Evolutionary conservation across 2,113 vertebrate genomes (phyloP), one percentile per base, ranked within the genome.

Genomic region (Ctenodactylus gundi): DNA sequence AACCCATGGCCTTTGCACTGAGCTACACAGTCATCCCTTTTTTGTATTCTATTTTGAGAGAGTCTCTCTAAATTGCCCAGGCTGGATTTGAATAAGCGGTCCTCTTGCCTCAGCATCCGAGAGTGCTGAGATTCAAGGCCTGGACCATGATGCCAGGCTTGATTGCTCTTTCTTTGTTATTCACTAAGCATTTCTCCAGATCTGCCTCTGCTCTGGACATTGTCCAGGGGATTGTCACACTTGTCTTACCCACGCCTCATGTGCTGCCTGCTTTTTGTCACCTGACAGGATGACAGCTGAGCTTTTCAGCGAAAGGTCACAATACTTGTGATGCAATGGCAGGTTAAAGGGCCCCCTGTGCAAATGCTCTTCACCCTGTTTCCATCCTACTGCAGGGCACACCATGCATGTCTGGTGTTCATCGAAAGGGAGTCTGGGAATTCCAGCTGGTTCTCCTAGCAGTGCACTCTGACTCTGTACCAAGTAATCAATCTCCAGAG

Each of bases 231-330:
- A 46, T 83, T 20, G 31, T 49, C 17, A 31, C 36, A 29, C 57
- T 64, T 36, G 34, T 65, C 44, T 46, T 80, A 53, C n/a, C n/a
- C 81, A 41, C 12, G 75, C 12, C 53, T 91, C 60, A 49, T 12
- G 1, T 13, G 53, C 70, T 76, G 41, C 73, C 46, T 62, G 64
- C 64, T 90, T 80, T 78, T 88, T 75, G 65, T 88, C 60, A 27
- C 46, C 44, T 65, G 76, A 8, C 72, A 57, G 67, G 75, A 31
- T 93, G 88, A 94, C 70, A 86, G 62, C 44, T 93, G 44, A 41
- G 44, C 91, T 91, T 85, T 90, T 75, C 75, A 95, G 90, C 73
- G 12, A 78, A 97, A 96, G 93, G 90, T 95, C 95, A 95, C 34
- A 91, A 94, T 97, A 91, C 0, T 0, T 75, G 83, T 96, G 91